Evolutionary conservation across 64 coral and sea anemone species (phyloP).

Genomic region (Orbicella faveolata): DNA sequence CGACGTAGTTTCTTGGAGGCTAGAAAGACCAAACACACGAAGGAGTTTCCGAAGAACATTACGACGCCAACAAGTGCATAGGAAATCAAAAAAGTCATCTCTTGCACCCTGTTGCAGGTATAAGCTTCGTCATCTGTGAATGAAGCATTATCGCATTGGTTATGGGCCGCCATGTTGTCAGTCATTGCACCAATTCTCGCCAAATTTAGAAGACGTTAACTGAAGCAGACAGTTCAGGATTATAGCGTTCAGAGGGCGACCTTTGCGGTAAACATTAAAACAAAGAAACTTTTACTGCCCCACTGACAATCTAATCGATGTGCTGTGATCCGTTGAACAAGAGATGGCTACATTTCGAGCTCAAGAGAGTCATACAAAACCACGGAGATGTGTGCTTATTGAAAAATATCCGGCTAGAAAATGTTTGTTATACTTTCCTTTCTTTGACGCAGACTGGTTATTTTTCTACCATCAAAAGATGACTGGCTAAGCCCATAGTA

Average conservation of each 20-base stretch:
- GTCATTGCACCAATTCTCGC: background rate
- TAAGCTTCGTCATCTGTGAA: background rate
- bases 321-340: background rate
- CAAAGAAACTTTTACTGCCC: background rate
- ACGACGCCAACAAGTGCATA: constrained; percentile 4
- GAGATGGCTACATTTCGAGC: background rate
- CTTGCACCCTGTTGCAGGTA: constrained; percentile 24
- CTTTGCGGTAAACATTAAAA: no score
- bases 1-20: constrained; percentile 18
- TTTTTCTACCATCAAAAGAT: background rate
- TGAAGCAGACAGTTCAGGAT: no score
- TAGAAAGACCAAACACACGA: constrained; percentile 31
- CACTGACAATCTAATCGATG: background rate
- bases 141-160: background rate
- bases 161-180: background rate
- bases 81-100: constrained; percentile 33
- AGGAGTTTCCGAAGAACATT: constrained; percentile 39
- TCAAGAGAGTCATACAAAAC: no score
- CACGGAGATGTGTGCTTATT: background rate
- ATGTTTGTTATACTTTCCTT: no score
- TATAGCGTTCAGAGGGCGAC: no score
- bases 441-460: background rate
- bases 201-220: background rate
- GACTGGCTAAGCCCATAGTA: background rate
- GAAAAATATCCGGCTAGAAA: background rate